A percentile compares a stretch with the other conserved stretches of the same genome.
phyloP scores from a whole-genome alignment of 2,797 vertebrate genomes.

The Alauda arvensis region DNA sequence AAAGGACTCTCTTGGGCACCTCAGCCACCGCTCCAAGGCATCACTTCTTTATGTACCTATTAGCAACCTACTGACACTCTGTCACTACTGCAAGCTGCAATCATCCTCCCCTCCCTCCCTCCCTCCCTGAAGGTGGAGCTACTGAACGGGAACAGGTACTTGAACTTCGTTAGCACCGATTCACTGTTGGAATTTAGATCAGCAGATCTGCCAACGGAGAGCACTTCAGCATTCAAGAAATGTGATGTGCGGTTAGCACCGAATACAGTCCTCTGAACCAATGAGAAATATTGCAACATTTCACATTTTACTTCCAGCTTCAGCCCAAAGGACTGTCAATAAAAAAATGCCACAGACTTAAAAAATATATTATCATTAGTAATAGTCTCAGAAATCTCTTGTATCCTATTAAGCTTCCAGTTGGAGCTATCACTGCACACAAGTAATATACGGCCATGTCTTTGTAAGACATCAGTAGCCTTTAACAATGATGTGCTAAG shows the following conservation, averaged over 20 bases:
- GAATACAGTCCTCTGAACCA: constrained; percentile 14
- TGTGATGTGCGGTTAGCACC: neutral
- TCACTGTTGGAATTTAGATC: neutral
- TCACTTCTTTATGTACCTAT: constrained; percentile 1
- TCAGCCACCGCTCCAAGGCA: constrained; percentile 16
- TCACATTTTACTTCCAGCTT: constrained; percentile 8
- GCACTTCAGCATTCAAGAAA: constrained; percentile 17
- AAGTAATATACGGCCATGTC: neutral
- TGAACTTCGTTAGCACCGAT: constrained; percentile 26
- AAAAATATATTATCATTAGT: constrained; percentile 31
- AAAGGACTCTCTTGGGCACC: constrained; percentile 35
- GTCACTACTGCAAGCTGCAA: neutral
- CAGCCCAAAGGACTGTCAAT: constrained; percentile 16
- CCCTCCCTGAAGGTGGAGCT: constrained; percentile 7
- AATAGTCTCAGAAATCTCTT: constrained; percentile 4
- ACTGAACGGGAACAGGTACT: constrained; percentile 20
- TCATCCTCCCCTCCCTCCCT: neutral
- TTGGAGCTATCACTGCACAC: neutral
- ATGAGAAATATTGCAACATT: neutral
- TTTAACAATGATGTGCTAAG: neutral
- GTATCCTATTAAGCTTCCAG: constrained; percentile 16
- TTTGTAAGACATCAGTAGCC: constrained; percentile 2
- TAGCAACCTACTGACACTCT: constrained; percentile 21
- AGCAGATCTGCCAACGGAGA: neutral
- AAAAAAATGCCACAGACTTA: constrained; percentile 14